Base-by-base conservation (phyloP, 1,140 invertebrate species). In the Euwallacea similis region DNA sequence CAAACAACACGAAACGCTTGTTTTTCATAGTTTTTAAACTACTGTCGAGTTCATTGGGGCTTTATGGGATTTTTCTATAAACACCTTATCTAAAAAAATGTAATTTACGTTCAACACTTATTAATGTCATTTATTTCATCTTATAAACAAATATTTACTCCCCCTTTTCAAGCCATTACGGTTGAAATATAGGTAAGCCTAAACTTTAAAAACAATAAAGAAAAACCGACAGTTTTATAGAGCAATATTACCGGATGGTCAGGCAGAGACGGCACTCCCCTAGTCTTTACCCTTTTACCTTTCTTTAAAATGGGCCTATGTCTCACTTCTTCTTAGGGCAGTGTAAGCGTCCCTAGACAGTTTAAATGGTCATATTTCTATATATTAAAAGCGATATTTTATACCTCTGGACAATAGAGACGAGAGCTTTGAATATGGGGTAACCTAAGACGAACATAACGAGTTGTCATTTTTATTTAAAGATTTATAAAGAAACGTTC, bases 301-400 rank as follows among this genome's bases (percentile, higher is more conserved):
- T 71, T 58, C 60, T 71, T 58, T 64, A 71, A 71, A 69, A 69
- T 44, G 62, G 58, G 61, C 61, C 69, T 71, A 71, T 71, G 69
- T 63, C 13, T 71, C 69, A 71, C 69, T 62, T 54, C 13, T 63
- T 63, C 69, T 71, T 71, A 71, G 9, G 47, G 66, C 42, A 47
- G 41, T 56, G 62, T 11, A 50, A 11, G 59, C 47, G 60, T 59
- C 33, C 16, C 59, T 54, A 69, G 69, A 59, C 69, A 71, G 69
- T 71, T 71, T 60, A 71, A 71, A 59, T 56, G 69, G 69, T 71
- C 62, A 71, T 65, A 71, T 65, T 71, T 64, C 56, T 58, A 63
- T 71, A 71, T 71, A 71, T 71, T 71, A 71, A 71, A 71, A 71
- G 69, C 69, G 50, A 56, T 71, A 71, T 71, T 71, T 71, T 71